Conservation (phyloP, 2,888 invertebrate species). For the Xylota segnis region DNA sequence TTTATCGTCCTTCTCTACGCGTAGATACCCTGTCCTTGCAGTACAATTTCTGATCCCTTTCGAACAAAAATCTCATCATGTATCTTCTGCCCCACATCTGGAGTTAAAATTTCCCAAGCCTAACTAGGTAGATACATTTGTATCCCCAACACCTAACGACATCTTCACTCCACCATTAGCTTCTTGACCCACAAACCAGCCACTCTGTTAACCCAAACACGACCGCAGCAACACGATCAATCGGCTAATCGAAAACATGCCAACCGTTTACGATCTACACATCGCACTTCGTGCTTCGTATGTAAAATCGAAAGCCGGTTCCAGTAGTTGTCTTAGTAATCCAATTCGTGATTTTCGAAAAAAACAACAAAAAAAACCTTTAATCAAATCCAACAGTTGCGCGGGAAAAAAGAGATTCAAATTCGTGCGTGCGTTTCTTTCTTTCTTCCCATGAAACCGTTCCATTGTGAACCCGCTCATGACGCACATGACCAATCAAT, state of each 20-base stretch:
- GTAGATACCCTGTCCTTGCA: too few relatives aligned
- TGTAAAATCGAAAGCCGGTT: slow-evolving; percentile 51
- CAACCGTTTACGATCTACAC: slow-evolving; percentile 48
- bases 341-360: slow-evolving; percentile 44
- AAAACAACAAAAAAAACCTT: slow-evolving; percentile 27
- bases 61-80: neutral
- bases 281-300: slow-evolving; percentile 25
- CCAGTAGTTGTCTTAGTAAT: slow-evolving; percentile 8
- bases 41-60: neutral
- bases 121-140: neutral
- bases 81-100: neutral
- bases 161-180: neutral
- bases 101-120: neutral
- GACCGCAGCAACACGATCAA: slow-evolving; percentile 23
- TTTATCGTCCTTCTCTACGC: too few relatives aligned
- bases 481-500: slow-evolving; percentile 27
- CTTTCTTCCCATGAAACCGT: slow-evolving; percentile 21
- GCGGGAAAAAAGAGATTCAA: neutral
- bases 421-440: slow-evolving; percentile 24
- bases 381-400: slow-evolving; percentile 36
- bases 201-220: slow-evolving; percentile 4
- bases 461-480: slow-evolving; percentile 24
- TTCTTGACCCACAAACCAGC: slow-evolving; percentile 24
- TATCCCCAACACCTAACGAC: neutral
- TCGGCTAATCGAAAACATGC: slow-evolving; percentile 57